Conservation (phyloP, 2,888 invertebrate species). For the Dione juno region DNA sequence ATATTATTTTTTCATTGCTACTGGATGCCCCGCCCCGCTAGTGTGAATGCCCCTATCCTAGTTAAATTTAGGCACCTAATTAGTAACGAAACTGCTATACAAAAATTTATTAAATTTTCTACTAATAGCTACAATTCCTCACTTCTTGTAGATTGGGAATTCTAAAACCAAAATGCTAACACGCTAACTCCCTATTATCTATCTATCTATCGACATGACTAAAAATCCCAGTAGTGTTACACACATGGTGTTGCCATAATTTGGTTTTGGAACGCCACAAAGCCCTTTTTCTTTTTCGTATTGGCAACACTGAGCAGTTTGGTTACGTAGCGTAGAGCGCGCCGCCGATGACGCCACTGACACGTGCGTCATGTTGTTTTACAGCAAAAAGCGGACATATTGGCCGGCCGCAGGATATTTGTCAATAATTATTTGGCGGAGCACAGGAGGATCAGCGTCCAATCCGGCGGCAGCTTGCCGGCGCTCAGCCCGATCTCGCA, state of each 20-base stretch:
- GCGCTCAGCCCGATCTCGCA: conserved; percentile 81
- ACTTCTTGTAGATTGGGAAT: conserved; percentile 66
- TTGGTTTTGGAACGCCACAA: conserved; percentile 72
- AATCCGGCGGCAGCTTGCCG: conserved; percentile 80
- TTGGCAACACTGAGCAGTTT: conserved; percentile 69
- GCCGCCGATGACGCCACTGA: conserved; percentile 61
- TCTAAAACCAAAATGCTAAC: conserved; percentile 63
- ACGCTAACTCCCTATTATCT: background rate
- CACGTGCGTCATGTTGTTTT: conserved; percentile 77
- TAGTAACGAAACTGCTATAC: conserved; percentile 75
- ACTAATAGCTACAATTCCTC: conserved; percentile 59
- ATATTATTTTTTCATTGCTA: conserved; percentile 75
- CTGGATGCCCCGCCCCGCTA: conserved; percentile 80
- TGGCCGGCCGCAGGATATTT: conserved; percentile 84
- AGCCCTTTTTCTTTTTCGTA: conserved; percentile 49
- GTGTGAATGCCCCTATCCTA: conserved; percentile 79
- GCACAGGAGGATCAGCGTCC: conserved; percentile 84
- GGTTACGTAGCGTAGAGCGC: conserved; percentile 53
- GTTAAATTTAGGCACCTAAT: conserved; percentile 71
- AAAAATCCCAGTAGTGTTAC: background rate
- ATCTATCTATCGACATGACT: background rate
- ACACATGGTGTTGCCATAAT: conserved; percentile 35
- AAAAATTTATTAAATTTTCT: conserved; percentile 57
- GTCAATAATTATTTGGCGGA: conserved; percentile 85
- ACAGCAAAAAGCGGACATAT: conserved; percentile 84